phyloP scores from a whole-genome alignment of 2,113 vertebrate genomes.

The Hassar affinis region DNA sequence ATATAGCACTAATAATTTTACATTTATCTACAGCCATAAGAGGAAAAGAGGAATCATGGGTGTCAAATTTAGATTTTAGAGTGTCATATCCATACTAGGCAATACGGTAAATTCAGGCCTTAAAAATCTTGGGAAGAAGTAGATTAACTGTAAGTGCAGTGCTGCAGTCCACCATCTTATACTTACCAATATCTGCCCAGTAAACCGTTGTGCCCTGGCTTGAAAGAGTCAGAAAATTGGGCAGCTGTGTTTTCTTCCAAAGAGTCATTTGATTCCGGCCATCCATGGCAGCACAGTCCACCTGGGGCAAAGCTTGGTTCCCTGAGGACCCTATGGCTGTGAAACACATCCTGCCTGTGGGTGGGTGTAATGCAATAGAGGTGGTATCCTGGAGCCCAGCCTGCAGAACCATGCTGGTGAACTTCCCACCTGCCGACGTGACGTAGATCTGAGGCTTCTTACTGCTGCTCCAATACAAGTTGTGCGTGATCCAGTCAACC shows the following conservation, averaged over 20 bases:
- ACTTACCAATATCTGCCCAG: constrained; percentile 82
- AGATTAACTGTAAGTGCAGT: background rate
- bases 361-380: constrained; percentile 78
- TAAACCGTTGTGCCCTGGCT: constrained; percentile 73
- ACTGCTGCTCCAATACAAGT: constrained; percentile 84
- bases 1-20: too few species aligned
- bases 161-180: background rate
- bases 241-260: constrained; percentile 74
- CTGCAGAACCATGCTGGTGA: constrained; percentile 67
- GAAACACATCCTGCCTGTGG: constrained; percentile 78
- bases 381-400: constrained; percentile 61
- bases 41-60: background rate
- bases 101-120: background rate
- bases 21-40: too few species aligned
- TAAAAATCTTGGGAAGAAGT: background rate
- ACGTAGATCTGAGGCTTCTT: constrained; percentile 68
- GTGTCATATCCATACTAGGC: background rate
- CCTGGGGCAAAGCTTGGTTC: background rate
- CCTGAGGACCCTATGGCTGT: constrained; percentile 54
- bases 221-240: constrained; percentile 75
- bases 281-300: constrained; percentile 84
- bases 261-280: constrained; percentile 69
- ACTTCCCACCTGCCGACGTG: constrained; percentile 62
- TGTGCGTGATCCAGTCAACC: constrained; percentile 86
- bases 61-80: background rate